Conservation (phyloP, 1,140 invertebrate species). For the Cydia amplana region DNA sequence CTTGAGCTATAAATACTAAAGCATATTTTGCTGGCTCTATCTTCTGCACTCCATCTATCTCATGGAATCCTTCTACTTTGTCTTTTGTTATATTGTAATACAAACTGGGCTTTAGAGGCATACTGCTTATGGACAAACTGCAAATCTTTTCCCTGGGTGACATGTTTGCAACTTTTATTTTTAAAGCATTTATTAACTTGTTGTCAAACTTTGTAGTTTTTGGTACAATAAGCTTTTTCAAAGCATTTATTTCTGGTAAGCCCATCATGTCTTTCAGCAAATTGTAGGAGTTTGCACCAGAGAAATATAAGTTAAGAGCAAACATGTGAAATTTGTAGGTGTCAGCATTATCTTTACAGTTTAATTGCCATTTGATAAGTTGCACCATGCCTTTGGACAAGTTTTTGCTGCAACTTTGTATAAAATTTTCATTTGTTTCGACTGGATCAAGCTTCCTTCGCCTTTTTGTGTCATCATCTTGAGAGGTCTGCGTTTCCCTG, state of each 20-base stretch:
- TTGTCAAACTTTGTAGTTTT: conserved; percentile 34
- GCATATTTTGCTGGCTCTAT: conserved; percentile 36
- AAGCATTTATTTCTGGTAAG: conserved; percentile 32
- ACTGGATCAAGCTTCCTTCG: not conserved
- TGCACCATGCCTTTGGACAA: conserved; percentile 28
- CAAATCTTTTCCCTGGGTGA: conserved; percentile 35
- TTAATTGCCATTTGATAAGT: conserved; percentile 36
- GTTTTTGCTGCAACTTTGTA: conserved; percentile 32
- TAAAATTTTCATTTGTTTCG: conserved; percentile 25
- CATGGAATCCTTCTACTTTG: conserved; percentile 40
- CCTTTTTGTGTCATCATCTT: not conserved
- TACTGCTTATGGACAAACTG: conserved; percentile 29
- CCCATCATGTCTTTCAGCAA: conserved; percentile 36
- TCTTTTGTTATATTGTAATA: conserved; percentile 39
- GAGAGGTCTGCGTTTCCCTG: conserved; percentile 27
- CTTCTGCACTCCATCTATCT: conserved; percentile 38
- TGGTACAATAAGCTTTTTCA: conserved; percentile 34
- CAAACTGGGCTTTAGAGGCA: conserved; percentile 36
- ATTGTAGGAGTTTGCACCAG: conserved; percentile 34
- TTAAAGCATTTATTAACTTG: conserved; percentile 33
- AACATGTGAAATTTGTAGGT: conserved; percentile 33
- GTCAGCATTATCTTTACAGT: conserved; percentile 21
- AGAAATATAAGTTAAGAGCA: conserved; percentile 37
- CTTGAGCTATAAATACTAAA: conserved; percentile 37
- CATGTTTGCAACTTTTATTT: conserved; percentile 36